phyloP scores from a whole-genome alignment of 1,140 invertebrate species.

The Episyrphus balteatus region DNA sequence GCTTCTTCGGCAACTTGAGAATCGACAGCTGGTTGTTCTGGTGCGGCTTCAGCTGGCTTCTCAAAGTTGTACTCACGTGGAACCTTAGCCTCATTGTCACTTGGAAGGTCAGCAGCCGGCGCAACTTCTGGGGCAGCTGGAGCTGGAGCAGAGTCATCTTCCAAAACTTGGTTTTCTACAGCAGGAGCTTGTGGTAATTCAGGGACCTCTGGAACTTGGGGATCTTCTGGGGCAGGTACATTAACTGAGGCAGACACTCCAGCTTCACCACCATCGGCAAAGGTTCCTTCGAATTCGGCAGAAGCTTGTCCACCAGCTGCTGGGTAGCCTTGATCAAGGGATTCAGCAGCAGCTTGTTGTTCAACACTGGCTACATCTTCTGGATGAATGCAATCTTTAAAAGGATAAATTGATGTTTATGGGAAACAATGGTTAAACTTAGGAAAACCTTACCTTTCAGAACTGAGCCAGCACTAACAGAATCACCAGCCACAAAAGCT shows the following conservation, averaged over 20 bases:
- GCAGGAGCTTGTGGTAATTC: conserved; percentile 17
- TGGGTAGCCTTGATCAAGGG: conserved; percentile 10
- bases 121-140: conserved; percentile 7
- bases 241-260: conserved; percentile 30
- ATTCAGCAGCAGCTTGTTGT: conserved; percentile 6
- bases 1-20: conserved; percentile 6
- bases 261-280: conserved; percentile 22
- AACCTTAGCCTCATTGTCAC: conserved; percentile 27
- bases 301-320: conserved; percentile 12
- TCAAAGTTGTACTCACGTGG: conserved; percentile 27
- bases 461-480: conserved; percentile 33
- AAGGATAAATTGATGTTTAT: neutral
- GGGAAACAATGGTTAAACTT: conserved; percentile 5
- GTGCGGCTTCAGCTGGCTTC: neutral
- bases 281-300: conserved; percentile 9
- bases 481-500: conserved; percentile 30
- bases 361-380: conserved; percentile 18
- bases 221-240: conserved; percentile 32
- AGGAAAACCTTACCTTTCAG: conserved; percentile 22
- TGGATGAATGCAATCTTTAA: conserved; percentile 33
- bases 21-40: conserved; percentile 8
- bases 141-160: conserved; percentile 8
- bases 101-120: conserved; percentile 6
- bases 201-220: neutral
- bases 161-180: conserved; percentile 10